A percentile compares a stretch with the other conserved stretches of the same genome.
Conservation (phyloP, 2,797 vertebrate genomes). For the Gorsachius magnificus region DNA sequence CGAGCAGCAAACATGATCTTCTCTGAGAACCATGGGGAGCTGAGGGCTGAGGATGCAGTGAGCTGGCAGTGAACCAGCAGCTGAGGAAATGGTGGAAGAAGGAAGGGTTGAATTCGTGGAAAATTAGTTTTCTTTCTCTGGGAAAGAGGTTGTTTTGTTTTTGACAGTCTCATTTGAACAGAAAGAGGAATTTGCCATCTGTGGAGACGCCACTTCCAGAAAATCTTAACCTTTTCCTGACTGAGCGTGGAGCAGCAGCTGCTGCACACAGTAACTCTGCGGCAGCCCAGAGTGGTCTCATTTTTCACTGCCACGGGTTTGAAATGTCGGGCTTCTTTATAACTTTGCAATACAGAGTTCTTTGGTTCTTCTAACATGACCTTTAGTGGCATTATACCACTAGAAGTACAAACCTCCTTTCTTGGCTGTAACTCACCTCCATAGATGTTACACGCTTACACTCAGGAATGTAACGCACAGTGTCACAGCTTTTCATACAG, state of each 20-base stretch:
- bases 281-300: neutral
- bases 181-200: conserved; percentile 63
- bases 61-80: conserved; percentile 13
- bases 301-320: neutral
- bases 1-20: neutral
- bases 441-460: neutral
- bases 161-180: conserved; percentile 51
- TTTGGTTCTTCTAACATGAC: neutral
- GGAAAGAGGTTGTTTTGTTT: conserved; percentile 51
- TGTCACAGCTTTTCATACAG: neutral
- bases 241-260: neutral
- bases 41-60: neutral
- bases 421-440: neutral
- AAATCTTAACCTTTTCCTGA: conserved; percentile 59
- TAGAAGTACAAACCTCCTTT: neutral
- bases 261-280: neutral
- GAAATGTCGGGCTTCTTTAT: neutral
- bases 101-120: conserved; percentile 53
- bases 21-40: neutral
- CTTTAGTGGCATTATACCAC: neutral
- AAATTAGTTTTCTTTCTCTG: conserved; percentile 57
- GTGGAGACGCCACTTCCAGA: conserved; percentile 41
- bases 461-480: neutral
- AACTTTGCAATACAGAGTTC: neutral
- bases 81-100: conserved; percentile 53